A percentile compares a stretch with the other conserved stretches of the same genome.
Conservation (phyloP, 2,888 invertebrate genomes). For the Blera fallax region DNA sequence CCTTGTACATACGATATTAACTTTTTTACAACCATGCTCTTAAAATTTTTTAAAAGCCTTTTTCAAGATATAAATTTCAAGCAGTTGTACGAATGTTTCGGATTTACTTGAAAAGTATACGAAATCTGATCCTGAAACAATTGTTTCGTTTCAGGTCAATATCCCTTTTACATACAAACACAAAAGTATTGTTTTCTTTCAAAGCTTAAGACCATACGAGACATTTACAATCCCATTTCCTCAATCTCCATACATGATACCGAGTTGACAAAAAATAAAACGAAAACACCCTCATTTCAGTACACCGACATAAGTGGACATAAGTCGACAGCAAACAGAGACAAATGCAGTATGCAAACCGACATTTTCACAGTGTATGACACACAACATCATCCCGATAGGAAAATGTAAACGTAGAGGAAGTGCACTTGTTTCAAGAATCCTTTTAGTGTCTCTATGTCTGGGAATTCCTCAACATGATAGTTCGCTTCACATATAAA, state of each 20-base stretch:
- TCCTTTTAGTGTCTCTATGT: constrained; percentile 16
- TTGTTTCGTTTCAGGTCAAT: not conserved
- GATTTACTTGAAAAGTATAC: too few relatives aligned
- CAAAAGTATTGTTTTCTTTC: not conserved
- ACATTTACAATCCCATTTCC: not conserved
- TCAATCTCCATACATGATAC: not conserved
- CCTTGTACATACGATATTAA: too few relatives aligned
- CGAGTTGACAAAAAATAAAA: not conserved
- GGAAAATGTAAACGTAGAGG: not conserved
- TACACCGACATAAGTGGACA: not conserved
- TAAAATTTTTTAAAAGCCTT: too few relatives aligned
- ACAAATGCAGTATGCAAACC: not conserved
- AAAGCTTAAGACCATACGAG: not conserved
- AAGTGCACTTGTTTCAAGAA: not conserved
- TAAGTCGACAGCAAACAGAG: constrained; percentile 13
- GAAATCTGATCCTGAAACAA: not conserved
- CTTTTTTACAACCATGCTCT: too few relatives aligned
- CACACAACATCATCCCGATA: not conserved
- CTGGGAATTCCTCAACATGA: not conserved
- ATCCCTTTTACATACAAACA: not conserved
- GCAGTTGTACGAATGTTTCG: too few relatives aligned
- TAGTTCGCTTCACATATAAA: not conserved
- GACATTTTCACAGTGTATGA: not conserved
- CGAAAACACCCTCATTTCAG: not conserved
- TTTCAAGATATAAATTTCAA: too few relatives aligned